Percentiles rank a stretch among this genome's conserved stretches.
These are phyloP conservation scores for Drosophila neocordata DNA, from an alignment of 1,140 invertebrate species.

Conservation along the genomic window DNA sequence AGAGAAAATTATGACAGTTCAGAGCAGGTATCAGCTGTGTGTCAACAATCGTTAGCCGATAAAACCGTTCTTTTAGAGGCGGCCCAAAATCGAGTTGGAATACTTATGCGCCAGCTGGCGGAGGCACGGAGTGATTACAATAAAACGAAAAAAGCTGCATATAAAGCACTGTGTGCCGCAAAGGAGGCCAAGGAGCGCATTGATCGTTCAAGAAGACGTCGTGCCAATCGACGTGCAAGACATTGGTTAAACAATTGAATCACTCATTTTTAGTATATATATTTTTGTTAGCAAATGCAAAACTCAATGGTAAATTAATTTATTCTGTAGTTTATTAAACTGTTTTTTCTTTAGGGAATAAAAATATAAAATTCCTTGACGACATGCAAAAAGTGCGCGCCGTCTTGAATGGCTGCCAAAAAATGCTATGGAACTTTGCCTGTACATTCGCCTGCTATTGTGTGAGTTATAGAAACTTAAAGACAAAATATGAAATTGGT, in stretches of 20 bases:
- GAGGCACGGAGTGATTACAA: slow-evolving; percentile 45
- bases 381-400: slow-evolving; percentile 70
- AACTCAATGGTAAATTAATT: slow-evolving; percentile 42
- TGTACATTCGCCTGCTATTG: slow-evolving; percentile 63
- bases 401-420: slow-evolving; percentile 80
- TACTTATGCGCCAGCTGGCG: slow-evolving; percentile 36
- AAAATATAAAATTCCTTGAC: slow-evolving; percentile 82
- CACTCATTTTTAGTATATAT: neutral
- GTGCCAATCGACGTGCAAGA: neutral
- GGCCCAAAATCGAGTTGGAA: slow-evolving; percentile 48
- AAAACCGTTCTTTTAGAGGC: slow-evolving; percentile 41
- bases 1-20: slow-evolving; percentile 30
- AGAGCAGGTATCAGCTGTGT: slow-evolving; percentile 41
- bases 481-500: slow-evolving; percentile 4
- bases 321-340: slow-evolving; percentile 79
- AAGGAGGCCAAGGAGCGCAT: slow-evolving; percentile 57
- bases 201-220: slow-evolving; percentile 6
- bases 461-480: slow-evolving; percentile 14
- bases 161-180: slow-evolving; percentile 43
- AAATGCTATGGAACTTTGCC: slow-evolving; percentile 76
- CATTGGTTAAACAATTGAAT: neutral
- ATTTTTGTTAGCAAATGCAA: slow-evolving; percentile 14
- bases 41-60: slow-evolving; percentile 44
- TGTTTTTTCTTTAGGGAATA: slow-evolving; percentile 82
- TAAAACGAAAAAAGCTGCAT: slow-evolving; percentile 55